phyloP scores from a whole-genome alignment of 1,140 invertebrate species.

The Euwallacea similis region DNA sequence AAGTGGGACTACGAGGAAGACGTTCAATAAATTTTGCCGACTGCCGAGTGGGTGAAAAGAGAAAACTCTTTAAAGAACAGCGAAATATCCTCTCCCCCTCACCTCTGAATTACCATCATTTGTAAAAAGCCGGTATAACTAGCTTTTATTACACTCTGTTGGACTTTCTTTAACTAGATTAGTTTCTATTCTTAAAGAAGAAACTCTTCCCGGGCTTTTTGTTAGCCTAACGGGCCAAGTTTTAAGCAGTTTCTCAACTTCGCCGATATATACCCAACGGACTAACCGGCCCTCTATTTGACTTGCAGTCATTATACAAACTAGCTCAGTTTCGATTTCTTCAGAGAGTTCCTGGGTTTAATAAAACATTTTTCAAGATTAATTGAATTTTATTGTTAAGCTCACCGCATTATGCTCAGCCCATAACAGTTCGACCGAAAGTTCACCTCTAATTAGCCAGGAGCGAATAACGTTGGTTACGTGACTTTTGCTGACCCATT shows the following conservation, averaged over 20 bases:
- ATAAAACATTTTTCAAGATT: conserved; percentile 5
- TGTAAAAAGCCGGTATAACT: conserved; percentile 11
- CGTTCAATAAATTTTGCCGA: too few relatives aligned
- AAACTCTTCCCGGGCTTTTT: conserved; percentile 8
- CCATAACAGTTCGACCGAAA: not conserved
- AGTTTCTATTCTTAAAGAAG: conserved; percentile 18
- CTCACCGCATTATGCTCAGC: not conserved
- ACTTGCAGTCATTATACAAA: conserved; percentile 18
- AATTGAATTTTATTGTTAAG: conserved; percentile 2
- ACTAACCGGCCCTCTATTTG: conserved; percentile 1
- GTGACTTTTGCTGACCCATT: not conserved
- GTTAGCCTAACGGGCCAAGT: conserved; percentile 10
- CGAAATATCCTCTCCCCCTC: too few relatives aligned
- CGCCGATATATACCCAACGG: not conserved
- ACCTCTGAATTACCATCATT: not conserved
- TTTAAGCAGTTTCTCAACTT: conserved; percentile 8
- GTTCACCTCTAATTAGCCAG: not conserved
- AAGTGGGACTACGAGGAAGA: too few relatives aligned
- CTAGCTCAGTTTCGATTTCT: not conserved
- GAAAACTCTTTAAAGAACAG: too few relatives aligned
- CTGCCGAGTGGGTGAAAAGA: too few relatives aligned
- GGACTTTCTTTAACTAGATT: conserved; percentile 18
- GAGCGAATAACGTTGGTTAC: not conserved
- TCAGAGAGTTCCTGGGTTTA: not conserved
- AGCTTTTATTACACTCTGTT: conserved; percentile 5